Evolutionary conservation across 2,888 invertebrate genomes (phyloP).

Genomic region (Cantharis nigra): DNA sequence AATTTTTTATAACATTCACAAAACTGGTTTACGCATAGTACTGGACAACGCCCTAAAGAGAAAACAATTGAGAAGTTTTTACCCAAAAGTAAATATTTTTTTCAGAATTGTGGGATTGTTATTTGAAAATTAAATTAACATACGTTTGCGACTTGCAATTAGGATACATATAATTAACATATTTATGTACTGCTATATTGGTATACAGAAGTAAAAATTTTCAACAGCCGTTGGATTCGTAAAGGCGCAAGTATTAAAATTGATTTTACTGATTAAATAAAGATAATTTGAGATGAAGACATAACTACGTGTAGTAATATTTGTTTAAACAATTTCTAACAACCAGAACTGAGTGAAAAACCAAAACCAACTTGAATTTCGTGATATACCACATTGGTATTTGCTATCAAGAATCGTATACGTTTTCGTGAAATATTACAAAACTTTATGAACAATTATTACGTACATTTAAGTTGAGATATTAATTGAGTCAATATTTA

Average conservation of each 20-base stretch:
- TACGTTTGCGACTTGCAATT: not conserved
- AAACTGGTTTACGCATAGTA: too few species aligned
- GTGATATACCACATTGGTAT: conserved; percentile 15
- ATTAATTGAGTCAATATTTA: not conserved
- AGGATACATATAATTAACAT: not conserved
- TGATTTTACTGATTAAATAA: not conserved
- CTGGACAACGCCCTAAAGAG: too few species aligned
- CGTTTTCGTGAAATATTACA: not conserved
- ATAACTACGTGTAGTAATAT: not conserved
- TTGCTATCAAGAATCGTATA: conserved; percentile 1
- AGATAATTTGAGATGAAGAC: too few species aligned
- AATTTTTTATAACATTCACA: too few species aligned
- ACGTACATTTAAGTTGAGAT: not conserved
- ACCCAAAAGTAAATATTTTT: too few species aligned
- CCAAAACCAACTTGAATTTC: conserved; percentile 10
- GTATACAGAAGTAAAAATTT: not conserved
- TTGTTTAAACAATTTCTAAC: not conserved
- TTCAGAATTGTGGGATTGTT: too few species aligned
- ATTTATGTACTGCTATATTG: too few species aligned
- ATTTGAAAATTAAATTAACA: too few species aligned
- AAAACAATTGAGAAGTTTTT: too few species aligned
- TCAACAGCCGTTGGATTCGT: not conserved
- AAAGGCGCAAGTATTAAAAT: not conserved
- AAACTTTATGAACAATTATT: not conserved
- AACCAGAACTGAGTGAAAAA: not conserved